Evolutionary conservation across 1,140 invertebrate genomes (phyloP).

Genomic region (Drosophila takahashii): DNA sequence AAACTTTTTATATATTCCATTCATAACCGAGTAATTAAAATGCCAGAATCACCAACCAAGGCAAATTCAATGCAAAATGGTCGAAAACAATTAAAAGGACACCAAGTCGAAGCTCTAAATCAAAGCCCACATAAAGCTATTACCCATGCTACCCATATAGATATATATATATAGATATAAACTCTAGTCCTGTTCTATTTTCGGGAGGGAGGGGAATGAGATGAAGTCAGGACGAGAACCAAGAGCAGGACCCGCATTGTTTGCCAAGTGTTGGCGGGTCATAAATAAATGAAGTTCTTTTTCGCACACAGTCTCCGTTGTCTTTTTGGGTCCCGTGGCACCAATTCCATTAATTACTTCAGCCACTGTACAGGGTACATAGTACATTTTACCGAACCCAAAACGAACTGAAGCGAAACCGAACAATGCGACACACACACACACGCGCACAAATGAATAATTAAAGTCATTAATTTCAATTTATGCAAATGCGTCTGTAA

Average conservation of each 20-base stretch:
- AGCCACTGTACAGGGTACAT: conserved; percentile 46
- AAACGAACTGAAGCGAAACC: conserved; percentile 3
- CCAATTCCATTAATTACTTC: conserved; percentile 82
- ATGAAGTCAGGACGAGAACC: conserved; percentile 12
- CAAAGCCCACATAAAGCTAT: conserved; percentile 39
- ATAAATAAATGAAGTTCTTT: conserved; percentile 79
- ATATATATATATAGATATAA: background rate
- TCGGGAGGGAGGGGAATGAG: background rate
- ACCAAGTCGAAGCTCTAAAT: conserved; percentile 19
- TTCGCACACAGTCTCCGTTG: conserved; percentile 59
- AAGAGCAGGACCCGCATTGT: conserved; percentile 38
- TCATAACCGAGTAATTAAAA: background rate
- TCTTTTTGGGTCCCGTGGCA: conserved; percentile 70
- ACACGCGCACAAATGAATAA: conserved; percentile 67
- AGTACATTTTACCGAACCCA: conserved; percentile 14
- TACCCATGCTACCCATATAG: conserved; percentile 44
- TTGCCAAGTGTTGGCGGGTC: conserved; percentile 67
- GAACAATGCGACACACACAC: conserved; percentile 35
- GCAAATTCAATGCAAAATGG: background rate
- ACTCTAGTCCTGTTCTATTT: background rate
- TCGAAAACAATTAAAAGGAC: conserved; percentile 28
- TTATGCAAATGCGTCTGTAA: conserved; percentile 84
- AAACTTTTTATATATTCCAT: background rate
- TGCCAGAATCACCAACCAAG: background rate
- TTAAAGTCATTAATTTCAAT: conserved; percentile 84